A percentile compares a stretch with the other conserved stretches of the same genome.
phyloP scores from a whole-genome alignment of 2,888 invertebrate species.

The Pachliopta kotzebuea region DNA sequence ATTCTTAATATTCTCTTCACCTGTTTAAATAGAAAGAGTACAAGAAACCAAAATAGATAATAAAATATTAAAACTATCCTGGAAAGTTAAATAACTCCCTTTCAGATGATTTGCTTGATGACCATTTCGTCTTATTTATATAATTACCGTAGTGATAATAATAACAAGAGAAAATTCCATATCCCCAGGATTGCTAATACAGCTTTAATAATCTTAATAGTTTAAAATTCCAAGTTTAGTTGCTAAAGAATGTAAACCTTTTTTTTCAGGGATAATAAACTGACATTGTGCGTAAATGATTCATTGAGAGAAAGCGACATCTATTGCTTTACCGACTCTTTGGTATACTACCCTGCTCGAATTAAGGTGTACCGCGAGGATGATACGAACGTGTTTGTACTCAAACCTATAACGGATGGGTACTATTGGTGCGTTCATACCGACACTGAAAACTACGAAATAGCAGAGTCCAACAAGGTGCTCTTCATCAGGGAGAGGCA shows the following conservation, averaged over 20 bases:
- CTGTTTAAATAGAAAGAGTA: too few relatives aligned
- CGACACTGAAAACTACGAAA: constrained; percentile 49
- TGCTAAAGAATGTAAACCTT: not conserved
- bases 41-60: too few relatives aligned
- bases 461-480: constrained; percentile 54
- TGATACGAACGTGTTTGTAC: constrained; percentile 41
- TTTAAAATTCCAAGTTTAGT: too few relatives aligned
- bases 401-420: constrained; percentile 56
- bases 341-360: constrained; percentile 46
- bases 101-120: too few relatives aligned
- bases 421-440: constrained; percentile 69
- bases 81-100: too few relatives aligned
- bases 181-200: too few relatives aligned
- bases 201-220: too few relatives aligned
- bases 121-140: too few relatives aligned
- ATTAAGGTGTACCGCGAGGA: constrained; percentile 45
- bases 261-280: constrained; percentile 52
- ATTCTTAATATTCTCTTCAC: not conserved
- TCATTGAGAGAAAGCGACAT: constrained; percentile 47
- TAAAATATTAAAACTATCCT: too few relatives aligned
- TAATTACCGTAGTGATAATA: too few relatives aligned
- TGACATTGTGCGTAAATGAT: constrained; percentile 48
- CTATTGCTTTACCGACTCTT: constrained; percentile 65
- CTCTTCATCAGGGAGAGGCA: constrained; percentile 56
- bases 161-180: too few relatives aligned